These are phyloP conservation scores for Craniophora ligustri DNA, from an alignment of 2,888 invertebrate genomes.

Conservation along the genomic window DNA sequence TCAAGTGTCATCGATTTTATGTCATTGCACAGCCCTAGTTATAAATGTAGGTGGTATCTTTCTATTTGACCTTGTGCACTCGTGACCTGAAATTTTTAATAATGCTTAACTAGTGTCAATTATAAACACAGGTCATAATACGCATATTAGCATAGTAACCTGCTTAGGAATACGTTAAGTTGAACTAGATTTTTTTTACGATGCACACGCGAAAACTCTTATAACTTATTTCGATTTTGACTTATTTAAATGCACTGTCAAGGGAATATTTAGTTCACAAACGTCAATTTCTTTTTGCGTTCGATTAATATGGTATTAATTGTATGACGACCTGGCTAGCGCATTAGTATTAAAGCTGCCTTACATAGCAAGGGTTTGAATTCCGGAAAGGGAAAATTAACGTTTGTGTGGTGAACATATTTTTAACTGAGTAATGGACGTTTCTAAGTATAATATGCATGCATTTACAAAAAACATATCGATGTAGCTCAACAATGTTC, in stretches of 20 bases:
- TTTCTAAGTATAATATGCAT: no score
- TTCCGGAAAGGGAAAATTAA: no score
- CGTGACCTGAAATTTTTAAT: constrained; percentile 9
- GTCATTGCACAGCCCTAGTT: background rate
- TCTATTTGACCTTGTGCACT: constrained; percentile 16
- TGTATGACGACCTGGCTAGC: no score
- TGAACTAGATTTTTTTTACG: background rate
- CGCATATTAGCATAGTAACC: background rate
- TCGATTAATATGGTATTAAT: no score
- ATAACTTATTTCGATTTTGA: no score
- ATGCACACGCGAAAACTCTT: background rate
- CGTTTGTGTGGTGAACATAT: no score
- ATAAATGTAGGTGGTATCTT: background rate
- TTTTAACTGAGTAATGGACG: no score
- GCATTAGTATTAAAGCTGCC: no score
- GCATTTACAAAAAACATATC: no score
- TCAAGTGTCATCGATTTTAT: background rate
- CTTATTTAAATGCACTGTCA: background rate
- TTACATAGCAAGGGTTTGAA: no score
- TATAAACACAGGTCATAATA: background rate
- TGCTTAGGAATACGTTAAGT: constrained; percentile 14
- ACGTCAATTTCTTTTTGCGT: no score
- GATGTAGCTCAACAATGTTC: no score
- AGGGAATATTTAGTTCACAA: background rate
- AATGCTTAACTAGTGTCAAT: constrained; percentile 2